Evolutionary conservation across 2,888 invertebrate species (phyloP).

Genomic region (Cristatella mucedo): DNA sequence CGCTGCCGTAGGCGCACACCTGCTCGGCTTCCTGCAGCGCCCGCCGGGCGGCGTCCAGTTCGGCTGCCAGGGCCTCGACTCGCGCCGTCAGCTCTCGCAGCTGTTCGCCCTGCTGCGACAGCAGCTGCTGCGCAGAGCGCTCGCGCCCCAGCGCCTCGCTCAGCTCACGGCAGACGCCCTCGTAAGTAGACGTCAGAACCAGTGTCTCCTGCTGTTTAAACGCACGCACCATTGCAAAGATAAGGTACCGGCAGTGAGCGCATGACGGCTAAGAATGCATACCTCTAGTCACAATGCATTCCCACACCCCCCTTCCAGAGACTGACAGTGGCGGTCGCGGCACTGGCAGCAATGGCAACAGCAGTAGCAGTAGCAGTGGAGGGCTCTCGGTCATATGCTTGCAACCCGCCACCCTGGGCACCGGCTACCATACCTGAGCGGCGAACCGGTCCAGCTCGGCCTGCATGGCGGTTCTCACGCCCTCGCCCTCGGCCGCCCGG

Average conservation of each 20-base stretch:
- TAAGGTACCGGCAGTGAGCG: no score
- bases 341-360: no score
- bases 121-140: constrained; percentile 26
- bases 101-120: constrained; percentile 28
- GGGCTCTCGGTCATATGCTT: no score
- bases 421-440: constrained; percentile 14
- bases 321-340: no score
- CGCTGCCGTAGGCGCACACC: constrained; percentile 16
- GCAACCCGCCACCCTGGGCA: no score
- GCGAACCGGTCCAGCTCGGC: constrained; percentile 15
- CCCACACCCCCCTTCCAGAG: no score
- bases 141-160: constrained; percentile 27
- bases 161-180: constrained; percentile 28
- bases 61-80: constrained; percentile 21
- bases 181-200: constrained; percentile 25
- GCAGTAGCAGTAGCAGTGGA: no score
- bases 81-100: constrained; percentile 21
- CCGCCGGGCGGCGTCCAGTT: constrained; percentile 23
- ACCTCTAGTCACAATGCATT: no score
- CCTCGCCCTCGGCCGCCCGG: constrained; percentile 9
- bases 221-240: no score
- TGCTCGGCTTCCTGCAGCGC: constrained; percentile 23
- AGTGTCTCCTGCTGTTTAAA: constrained; percentile 12
- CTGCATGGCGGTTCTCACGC: constrained; percentile 11
- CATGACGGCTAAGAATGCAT: no score